Percentiles rank a stretch among this genome's conserved stretches.
These are phyloP conservation scores for Thera obeliscata DNA, from an alignment of 2,888 invertebrate genomes.

Conservation along the genomic window DNA sequence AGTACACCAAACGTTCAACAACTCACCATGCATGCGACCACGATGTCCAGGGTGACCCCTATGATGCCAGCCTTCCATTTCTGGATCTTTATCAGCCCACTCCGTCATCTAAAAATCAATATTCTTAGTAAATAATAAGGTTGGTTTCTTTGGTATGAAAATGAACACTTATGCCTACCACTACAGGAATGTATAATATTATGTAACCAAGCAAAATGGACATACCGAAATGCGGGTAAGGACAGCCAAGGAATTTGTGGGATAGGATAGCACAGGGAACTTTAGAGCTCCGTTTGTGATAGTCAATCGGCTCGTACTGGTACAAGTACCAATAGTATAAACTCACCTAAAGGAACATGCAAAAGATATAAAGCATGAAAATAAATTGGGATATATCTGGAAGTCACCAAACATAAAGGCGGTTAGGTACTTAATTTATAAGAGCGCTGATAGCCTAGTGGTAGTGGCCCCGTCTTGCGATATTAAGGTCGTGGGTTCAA, in stretches of 20 bases:
- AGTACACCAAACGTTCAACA: background rate
- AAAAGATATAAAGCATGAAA: conserved; percentile 30
- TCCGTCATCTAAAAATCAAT: conserved; percentile 72
- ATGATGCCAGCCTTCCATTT: conserved; percentile 79
- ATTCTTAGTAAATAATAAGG: background rate
- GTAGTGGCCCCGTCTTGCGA: too few species aligned
- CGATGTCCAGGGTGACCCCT: conserved; percentile 81
- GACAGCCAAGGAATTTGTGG: conserved; percentile 81
- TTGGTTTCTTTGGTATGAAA: background rate
- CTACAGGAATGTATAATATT: background rate
- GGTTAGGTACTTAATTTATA: too few species aligned
- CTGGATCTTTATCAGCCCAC: conserved; percentile 80
- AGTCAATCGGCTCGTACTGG: conserved; percentile 75
- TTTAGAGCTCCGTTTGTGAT: conserved; percentile 67
- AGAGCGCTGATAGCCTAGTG: too few species aligned
- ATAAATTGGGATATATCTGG: background rate
- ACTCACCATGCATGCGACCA: conserved; percentile 73
- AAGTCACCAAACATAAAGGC: background rate
- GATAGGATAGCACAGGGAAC: conserved; percentile 76
- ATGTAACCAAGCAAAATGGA: conserved; percentile 42
- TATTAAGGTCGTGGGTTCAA: too few species aligned
- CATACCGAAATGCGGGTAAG: conserved; percentile 79
- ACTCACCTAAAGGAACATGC: conserved; percentile 69
- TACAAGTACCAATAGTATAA: conserved; percentile 67
- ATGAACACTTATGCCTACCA: background rate